A percentile compares a stretch with the other conserved stretches of the same genome.
phyloP scores from a whole-genome alignment of 2,888 invertebrate genomes.

The Xanthorhoe spadicearia region DNA sequence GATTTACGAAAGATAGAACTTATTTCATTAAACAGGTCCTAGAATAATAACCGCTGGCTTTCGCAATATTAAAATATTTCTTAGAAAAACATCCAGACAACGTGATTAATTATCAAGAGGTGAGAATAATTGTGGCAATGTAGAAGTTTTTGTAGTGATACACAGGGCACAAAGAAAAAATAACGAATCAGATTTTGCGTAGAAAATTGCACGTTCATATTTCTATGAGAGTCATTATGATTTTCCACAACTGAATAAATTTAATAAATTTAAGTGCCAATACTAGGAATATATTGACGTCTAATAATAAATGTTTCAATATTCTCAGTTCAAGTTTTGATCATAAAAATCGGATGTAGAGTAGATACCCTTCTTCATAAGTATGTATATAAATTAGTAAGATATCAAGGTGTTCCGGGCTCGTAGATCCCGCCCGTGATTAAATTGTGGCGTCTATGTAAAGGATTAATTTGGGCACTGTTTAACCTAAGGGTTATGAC shows the following conservation, averaged over 20 bases:
- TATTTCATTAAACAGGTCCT: slow-evolving; percentile 1
- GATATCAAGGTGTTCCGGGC: background rate
- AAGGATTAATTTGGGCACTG: slow-evolving; percentile 33
- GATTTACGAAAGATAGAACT: slow-evolving; percentile 15
- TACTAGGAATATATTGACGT: background rate
- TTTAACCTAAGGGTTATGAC: slow-evolving; percentile 35
- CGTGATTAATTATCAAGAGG: slow-evolving; percentile 5
- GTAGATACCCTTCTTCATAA: no score
- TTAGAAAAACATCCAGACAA: background rate
- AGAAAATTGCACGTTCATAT: background rate
- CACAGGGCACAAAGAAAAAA: background rate
- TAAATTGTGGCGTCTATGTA: slow-evolving; percentile 20
- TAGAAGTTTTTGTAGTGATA: background rate
- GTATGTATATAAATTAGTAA: background rate
- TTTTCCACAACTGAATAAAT: background rate
- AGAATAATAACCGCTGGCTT: slow-evolving; percentile 6
- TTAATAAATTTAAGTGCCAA: background rate
- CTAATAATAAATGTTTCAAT: background rate
- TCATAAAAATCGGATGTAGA: background rate
- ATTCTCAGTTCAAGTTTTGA: background rate
- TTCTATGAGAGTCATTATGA: background rate
- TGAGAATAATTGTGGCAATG: background rate
- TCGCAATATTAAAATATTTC: slow-evolving; percentile 2
- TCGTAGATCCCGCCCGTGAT: slow-evolving; percentile 21
- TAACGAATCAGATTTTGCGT: background rate